Base-by-base conservation (phyloP, 2,888 invertebrate genomes). In the Serrognathus titanus region DNA sequence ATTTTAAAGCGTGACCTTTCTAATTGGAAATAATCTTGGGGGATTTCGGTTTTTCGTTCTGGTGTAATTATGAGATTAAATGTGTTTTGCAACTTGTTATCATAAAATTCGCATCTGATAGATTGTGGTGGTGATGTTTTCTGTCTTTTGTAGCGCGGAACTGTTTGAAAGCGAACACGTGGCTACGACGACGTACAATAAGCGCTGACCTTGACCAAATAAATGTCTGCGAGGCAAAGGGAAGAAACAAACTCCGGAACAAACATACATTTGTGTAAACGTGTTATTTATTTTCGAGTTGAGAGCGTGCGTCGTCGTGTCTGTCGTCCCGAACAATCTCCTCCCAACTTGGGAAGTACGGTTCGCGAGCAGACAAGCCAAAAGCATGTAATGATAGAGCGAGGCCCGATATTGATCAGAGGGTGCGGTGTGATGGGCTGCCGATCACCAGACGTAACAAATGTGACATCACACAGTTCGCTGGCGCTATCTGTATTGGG, bases 381-480 rank as follows among this genome's bases (percentile, higher is more conserved):
- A 31, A 56, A 60, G 57, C 54, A 53, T 60, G 58, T 62, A 63
- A 63, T 63, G 63, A 63, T 65, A 63, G 56, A 60, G 60, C 55
- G 58, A 55, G 54, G 55, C 59, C 58, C 59, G 67, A 67, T 69
- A 69, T 69, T 67, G 69, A 69, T 69, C 68, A 67, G 66, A 58
- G 55, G 58, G 58, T 54, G 53, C 60, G 40, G 57, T 58, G 59
- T 63, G 65, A 64, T 68, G 59, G 64, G 58, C 65, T 64, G 64
- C 63, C 66, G 67, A 67, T 69, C 68, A 69, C 62, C 62, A 68
- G 66, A 69, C 69, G 66, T 67, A 66, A 70, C 69, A 70, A 70
- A 69, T 69, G 68, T 65, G 68, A 68, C 67, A 69, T 67, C 65
- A 65, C 62, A 59, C 69, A 67, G 64, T 67, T 70, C 67, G 64